Evolutionary conservation across 2,797 vertebrate genomes (phyloP).

Genomic region (Molossus alvarezi): DNA sequence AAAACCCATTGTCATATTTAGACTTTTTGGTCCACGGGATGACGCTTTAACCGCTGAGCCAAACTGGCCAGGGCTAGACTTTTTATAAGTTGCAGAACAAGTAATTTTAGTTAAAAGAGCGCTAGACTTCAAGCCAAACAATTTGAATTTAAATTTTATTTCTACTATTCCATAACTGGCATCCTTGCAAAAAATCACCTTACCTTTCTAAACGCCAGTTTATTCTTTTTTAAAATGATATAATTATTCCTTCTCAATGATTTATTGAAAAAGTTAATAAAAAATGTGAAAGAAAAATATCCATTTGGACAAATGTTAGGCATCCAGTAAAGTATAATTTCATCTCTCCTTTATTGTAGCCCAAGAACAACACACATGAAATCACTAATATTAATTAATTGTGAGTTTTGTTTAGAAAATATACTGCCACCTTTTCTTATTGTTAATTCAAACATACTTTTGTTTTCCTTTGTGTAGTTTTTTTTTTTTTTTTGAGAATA

Average conservation of each 20-base stretch:
- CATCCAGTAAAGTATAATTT: conserved; percentile 7
- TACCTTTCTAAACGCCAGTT: not conserved
- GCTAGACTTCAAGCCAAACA: not conserved
- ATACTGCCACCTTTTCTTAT: not conserved
- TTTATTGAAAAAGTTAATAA: not conserved
- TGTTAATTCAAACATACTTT: not conserved
- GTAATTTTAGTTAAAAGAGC: not conserved
- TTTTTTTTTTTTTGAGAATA: not conserved
- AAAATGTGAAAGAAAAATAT: conserved; percentile 12
- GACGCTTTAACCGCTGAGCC: too few species aligned
- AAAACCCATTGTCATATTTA: not conserved
- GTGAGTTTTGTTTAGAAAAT: not conserved
- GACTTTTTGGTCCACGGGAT: not conserved
- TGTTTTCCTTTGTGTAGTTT: not conserved
- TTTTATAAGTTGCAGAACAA: not conserved
- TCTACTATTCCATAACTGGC: not conserved
- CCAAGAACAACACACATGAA: not conserved
- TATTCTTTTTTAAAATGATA: not conserved
- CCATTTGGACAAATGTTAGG: not conserved
- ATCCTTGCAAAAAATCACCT: not conserved
- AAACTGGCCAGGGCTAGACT: not conserved
- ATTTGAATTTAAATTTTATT: not conserved
- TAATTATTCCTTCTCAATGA: not conserved
- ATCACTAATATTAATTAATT: not conserved
- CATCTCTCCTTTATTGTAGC: not conserved